Evolutionary conservation across 2,888 invertebrate genomes (phyloP), one percentile per base, ranked within the genome.

Genomic region (Limenitis camilla): DNA sequence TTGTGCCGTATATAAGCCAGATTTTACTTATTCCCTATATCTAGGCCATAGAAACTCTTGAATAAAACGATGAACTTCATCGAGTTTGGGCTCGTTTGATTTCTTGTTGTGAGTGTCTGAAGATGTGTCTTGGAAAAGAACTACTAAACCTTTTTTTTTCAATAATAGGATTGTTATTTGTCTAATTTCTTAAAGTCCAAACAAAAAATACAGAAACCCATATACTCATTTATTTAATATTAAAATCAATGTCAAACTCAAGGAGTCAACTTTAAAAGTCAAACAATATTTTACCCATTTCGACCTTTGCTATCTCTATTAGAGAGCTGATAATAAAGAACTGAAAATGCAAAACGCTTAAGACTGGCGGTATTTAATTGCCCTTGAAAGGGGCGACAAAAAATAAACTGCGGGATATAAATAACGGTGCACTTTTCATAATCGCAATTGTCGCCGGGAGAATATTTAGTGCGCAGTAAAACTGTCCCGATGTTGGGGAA

Each of bases 381-480:
- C 84, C 87, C 87, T 87, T 87, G 86, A 86, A 86, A 85, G 85
- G 86, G 86, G 82, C 81, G 82, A 79, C 84, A 85, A 85, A 87
- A 86, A 87, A 85, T 81, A 81, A 82, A 82, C 76, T 75, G 75
- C 70, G 62, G 76, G 81, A 69, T 75, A 86, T 87, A 87, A 87
- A 87, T 87, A 87, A 86, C 81, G 74, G 80, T 87, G 86, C 87
- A 87, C 87, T 87, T 86, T 87, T 87, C 87, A 87, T 87, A 87
- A 86, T 86, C 85, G 86, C 85, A 85, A 86, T 86, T 87, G 86
- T 87, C 86, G 85, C 86, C 80, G 76, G 79, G 85, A 86, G 87
- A 83, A 86, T 87, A 86, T 87, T 87, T 87, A 87, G 87, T 82
- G 81, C 83, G 84, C 81, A 77, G 82, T 84, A 80, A 86, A 85